Evolutionary conservation across 1,140 invertebrate species (phyloP).

Genomic region (Aphaenogaster ashmeadi): DNA sequence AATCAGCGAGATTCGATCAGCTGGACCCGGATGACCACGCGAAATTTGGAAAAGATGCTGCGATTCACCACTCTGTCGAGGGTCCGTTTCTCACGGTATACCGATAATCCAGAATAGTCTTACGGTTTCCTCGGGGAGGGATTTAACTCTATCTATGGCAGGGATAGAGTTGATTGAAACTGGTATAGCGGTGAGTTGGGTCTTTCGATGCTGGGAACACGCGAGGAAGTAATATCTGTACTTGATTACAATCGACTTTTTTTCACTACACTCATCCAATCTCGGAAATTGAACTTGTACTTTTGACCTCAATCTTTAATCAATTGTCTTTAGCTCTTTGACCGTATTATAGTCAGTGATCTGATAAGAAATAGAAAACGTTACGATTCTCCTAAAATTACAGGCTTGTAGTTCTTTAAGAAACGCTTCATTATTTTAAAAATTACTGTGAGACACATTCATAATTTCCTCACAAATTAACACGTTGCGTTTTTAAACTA

Average conservation of each 20-base stretch:
- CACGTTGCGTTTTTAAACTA: neutral
- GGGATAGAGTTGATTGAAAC: neutral
- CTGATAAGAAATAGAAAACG: neutral
- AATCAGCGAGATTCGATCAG: neutral
- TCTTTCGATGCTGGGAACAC: neutral
- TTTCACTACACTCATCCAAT: neutral
- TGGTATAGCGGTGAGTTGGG: neutral
- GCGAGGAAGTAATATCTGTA: neutral
- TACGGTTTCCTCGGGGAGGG: neutral
- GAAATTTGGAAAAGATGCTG: slow-evolving; percentile 83
- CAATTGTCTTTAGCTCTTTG: neutral
- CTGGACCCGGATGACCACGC: slow-evolving; percentile 58
- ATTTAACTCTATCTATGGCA: neutral
- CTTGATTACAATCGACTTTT: neutral
- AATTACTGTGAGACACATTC: neutral
- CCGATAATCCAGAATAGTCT: slow-evolving; percentile 1
- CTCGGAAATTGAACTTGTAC: neutral
- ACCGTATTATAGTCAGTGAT: neutral
- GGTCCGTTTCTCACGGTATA: slow-evolving; percentile 78
- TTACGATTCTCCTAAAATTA: neutral
- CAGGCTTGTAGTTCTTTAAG: neutral
- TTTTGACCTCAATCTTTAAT: neutral
- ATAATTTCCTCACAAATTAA: neutral
- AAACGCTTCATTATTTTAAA: neutral
- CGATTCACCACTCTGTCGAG: slow-evolving; percentile 79